phyloP scores from a whole-genome alignment of 2,113 vertebrate genomes.

The Cyprinodon variegatus region DNA sequence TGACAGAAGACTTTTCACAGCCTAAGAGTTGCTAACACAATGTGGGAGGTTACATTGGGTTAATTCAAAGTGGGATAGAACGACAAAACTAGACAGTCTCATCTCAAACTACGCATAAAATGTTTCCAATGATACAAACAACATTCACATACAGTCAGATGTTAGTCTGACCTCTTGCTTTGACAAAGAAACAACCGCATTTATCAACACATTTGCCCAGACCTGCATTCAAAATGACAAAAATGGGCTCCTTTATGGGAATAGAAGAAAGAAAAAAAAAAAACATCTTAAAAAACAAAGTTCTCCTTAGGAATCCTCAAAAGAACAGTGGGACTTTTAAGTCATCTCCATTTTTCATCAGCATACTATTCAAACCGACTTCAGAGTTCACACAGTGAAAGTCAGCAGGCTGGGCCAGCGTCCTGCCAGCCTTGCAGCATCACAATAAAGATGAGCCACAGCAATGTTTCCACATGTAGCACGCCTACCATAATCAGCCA shows the following conservation, averaged over 20 bases:
- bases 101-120: constrained; percentile 35
- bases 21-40: constrained; percentile 3
- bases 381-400: constrained; percentile 63
- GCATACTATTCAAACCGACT: constrained; percentile 61
- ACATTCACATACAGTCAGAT: not conserved
- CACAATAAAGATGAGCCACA: constrained; percentile 51
- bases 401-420: constrained; percentile 52
- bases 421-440: constrained; percentile 41
- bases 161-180: not conserved
- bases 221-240: constrained; percentile 49
- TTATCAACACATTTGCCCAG: constrained; percentile 7
- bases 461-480: constrained; percentile 60
- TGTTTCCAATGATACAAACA: constrained; percentile 16
- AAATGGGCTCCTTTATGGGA: constrained; percentile 43
- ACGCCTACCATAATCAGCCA: constrained; percentile 61
- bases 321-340: constrained; percentile 56
- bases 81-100: constrained; percentile 42
- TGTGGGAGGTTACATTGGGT: constrained; percentile 40
- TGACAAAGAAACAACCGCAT: constrained; percentile 1
- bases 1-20: constrained; percentile 8
- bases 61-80: constrained; percentile 65
- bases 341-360: constrained; percentile 73
- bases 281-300: constrained; percentile 35
- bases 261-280: constrained; percentile 11
- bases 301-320: constrained; percentile 42